Percentiles rank a stretch among this genome's conserved stretches.
These are phyloP conservation scores for Dicyrtomina minuta DNA, from an alignment of 2,888 invertebrate species.

Conservation along the genomic window DNA sequence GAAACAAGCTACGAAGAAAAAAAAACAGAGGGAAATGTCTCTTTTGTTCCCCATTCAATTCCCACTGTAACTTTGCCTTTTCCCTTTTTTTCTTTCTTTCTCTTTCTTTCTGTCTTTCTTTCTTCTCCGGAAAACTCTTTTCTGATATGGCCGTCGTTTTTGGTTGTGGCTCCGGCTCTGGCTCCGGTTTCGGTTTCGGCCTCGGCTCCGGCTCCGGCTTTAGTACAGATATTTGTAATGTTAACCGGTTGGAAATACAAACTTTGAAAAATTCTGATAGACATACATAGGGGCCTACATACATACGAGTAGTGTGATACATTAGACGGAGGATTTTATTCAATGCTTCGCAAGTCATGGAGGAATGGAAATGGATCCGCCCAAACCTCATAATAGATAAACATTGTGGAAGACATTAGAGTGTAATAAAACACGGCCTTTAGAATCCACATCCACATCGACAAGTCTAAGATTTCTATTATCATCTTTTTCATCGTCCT, in stretches of 20 bases:
- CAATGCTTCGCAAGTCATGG: conserved; percentile 30
- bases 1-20: background rate
- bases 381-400: conserved; percentile 42
- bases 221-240: too few relatives aligned
- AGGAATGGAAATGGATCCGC: conserved; percentile 33
- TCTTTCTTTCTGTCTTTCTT: background rate
- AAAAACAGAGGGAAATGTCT: conserved; percentile 38
- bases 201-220: too few relatives aligned
- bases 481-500: conserved; percentile 34
- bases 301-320: too few relatives aligned
- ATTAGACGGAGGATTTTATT: too few relatives aligned
- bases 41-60: conserved; percentile 39
- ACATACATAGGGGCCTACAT: too few relatives aligned
- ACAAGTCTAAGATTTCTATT: conserved; percentile 41
- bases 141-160: background rate
- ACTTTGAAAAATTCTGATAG: too few relatives aligned
- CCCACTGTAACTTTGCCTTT: conserved; percentile 31
- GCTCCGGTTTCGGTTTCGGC: too few relatives aligned
- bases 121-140: background rate
- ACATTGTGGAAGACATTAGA: conserved; percentile 42
- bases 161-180: too few relatives aligned
- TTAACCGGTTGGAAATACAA: too few relatives aligned
- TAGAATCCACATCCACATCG: too few relatives aligned
- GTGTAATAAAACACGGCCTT: conserved; percentile 40
- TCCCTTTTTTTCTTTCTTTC: conserved; percentile 4